Conservation (phyloP, 2,113 vertebrate genomes). For the Perca fluviatilis region DNA sequence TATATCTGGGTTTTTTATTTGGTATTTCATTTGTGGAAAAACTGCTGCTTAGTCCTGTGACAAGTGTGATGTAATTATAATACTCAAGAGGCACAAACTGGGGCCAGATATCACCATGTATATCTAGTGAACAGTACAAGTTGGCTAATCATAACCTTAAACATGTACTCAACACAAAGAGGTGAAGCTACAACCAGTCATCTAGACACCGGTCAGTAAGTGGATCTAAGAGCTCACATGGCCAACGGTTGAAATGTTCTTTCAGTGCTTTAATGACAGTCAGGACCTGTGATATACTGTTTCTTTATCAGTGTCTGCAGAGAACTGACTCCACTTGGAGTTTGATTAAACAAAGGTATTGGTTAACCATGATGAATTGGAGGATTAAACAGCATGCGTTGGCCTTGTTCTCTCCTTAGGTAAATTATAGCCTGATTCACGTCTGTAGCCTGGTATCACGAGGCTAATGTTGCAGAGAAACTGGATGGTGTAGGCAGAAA, state of each 20-base stretch:
- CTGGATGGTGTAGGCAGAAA: neutral
- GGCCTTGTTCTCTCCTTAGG: conserved; percentile 12
- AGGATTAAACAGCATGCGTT: conserved; percentile 43
- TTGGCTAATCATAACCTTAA: neutral
- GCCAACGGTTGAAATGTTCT: conserved; percentile 2
- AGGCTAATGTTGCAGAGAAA: conserved; percentile 47
- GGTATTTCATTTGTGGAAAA: neutral
- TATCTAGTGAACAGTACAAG: neutral
- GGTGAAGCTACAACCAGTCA: neutral
- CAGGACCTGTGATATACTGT: conserved; percentile 32
- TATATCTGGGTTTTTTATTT: neutral
- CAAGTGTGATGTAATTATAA: neutral
- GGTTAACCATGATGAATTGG: conserved; percentile 41
- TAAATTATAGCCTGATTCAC: conserved; percentile 33
- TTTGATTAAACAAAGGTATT: conserved; percentile 60
- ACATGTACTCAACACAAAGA: neutral
- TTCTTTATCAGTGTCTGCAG: conserved; percentile 41
- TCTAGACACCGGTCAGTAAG: conserved; percentile 11
- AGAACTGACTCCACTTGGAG: conserved; percentile 29
- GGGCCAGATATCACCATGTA: neutral
- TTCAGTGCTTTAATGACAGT: conserved; percentile 28
- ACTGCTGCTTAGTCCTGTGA: neutral
- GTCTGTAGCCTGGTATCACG: conserved; percentile 19
- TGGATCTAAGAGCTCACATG: conserved; percentile 5
- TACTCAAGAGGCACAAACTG: neutral